Base-by-base conservation (phyloP, 1,140 invertebrate species). In the Drosophila azteca region DNA sequence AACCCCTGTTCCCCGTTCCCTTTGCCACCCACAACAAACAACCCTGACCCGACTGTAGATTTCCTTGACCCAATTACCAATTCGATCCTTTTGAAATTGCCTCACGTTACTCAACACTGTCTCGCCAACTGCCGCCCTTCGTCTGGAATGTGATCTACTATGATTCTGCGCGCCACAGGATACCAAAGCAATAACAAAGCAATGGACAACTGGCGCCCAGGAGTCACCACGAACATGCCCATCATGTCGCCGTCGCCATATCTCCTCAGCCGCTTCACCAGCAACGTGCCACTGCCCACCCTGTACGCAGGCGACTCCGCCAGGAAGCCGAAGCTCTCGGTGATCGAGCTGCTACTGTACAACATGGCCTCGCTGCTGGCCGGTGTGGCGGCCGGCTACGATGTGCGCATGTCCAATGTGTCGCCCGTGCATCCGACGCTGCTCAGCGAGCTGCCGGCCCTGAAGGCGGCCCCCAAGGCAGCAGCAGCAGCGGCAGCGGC, bases 291-390 rank as follows among this genome's bases (percentile, higher is more conserved):
- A 9, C 95, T 96, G 94, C 95, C 95, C 1, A 96, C 95, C 0
- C 92, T 96, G 2, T 96, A 96, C 89, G 88, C 90, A 13, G 93
- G 93, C 31, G 93, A 93, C 59, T 93, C 94, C 53, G 93, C 92
- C 73, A 93, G 94, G 59, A 96, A 95, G 90, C 95, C 95, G 55
- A 95, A 95, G 85, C 90, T 94, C 31, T 95, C 96, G 60, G 95
- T 96, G 76, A 95, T 97, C 62, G 96, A 98, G 90, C 92, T 96
- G 84, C 94, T 96, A 11, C 92, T 99, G 55, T 98, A 97, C 92
- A 97, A 98, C 90, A 97, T 98, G 92, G 96, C 96, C 26, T 96
- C 97, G 8, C 94, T 98, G 92, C 92, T 98, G 69, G 97, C 97
- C 0, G 95, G 96, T 20, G 95, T 99, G 11, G 97, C 95, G 0